Conservation (phyloP, 2,113 vertebrate genomes). For the Carassius auratus region DNA sequence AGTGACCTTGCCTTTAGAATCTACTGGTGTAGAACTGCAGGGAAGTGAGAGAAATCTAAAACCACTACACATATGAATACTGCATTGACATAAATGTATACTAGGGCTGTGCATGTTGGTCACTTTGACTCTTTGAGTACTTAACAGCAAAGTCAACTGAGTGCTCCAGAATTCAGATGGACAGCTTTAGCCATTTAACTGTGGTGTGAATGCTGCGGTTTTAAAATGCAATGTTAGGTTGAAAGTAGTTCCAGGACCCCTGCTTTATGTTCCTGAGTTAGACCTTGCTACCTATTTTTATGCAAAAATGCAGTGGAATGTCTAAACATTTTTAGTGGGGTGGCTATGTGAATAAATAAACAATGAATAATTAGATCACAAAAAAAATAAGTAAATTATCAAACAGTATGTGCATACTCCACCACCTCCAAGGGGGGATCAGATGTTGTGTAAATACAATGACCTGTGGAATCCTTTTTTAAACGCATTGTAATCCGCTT, state of each 20-base stretch:
- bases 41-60: background rate
- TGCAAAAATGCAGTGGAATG: too few species aligned
- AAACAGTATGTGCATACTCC: background rate
- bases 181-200: background rate
- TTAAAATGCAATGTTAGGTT: too few species aligned
- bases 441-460: background rate
- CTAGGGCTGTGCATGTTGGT: background rate
- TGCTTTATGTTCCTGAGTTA: too few species aligned
- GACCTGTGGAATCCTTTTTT: background rate
- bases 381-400: too few species aligned
- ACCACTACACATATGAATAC: background rate
- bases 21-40: background rate
- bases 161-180: background rate
- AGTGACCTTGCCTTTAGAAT: constrained; percentile 14
- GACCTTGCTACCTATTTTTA: too few species aligned
- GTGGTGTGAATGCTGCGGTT: background rate
- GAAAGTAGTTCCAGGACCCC: too few species aligned
- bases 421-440: background rate
- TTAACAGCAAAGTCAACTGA: background rate
- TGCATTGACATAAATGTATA: background rate
- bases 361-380: too few species aligned
- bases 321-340: too few species aligned
- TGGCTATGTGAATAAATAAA: too few species aligned
- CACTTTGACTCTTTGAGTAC: background rate
- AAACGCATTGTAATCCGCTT: constrained; percentile 21